A percentile compares a stretch with the other conserved stretches of the same genome.
phyloP scores from a whole-genome alignment of 2,888 invertebrate species.

The Eilema caniola region DNA sequence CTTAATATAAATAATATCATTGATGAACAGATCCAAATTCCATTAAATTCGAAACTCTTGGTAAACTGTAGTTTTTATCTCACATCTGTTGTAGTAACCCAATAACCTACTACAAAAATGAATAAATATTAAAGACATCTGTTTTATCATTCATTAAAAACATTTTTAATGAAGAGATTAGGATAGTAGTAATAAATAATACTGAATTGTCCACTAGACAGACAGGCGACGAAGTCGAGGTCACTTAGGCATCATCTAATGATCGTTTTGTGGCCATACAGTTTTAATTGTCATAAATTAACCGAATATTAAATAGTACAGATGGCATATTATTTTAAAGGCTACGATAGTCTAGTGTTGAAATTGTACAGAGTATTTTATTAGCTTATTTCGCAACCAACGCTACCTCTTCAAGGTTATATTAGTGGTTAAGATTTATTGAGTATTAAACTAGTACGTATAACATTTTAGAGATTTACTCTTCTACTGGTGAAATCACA shows the following conservation, averaged over 20 bases:
- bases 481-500: too few species aligned
- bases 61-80: background rate
- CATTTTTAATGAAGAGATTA: conserved; percentile 1
- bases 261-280: conserved; percentile 8
- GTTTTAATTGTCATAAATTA: conserved; percentile 12
- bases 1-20: too few species aligned
- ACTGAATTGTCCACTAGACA: conserved; percentile 4
- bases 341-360: background rate
- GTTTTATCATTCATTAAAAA: background rate
- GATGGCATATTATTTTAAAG: background rate
- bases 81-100: background rate
- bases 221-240: background rate
- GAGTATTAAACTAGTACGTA: background rate
- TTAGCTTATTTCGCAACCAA: background rate
- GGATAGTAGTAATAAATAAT: background rate
- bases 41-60: background rate
- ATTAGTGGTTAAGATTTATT: background rate
- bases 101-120: background rate
- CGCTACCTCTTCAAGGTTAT: background rate
- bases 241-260: conserved; percentile 7
- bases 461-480: too few species aligned
- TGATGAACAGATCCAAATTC: background rate
- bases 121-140: background rate
- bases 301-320: conserved; percentile 1
- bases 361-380: background rate